These are phyloP conservation scores for Nomada fabriciana DNA, from an alignment of 2,888 invertebrate genomes.

Conservation along the genomic window DNA sequence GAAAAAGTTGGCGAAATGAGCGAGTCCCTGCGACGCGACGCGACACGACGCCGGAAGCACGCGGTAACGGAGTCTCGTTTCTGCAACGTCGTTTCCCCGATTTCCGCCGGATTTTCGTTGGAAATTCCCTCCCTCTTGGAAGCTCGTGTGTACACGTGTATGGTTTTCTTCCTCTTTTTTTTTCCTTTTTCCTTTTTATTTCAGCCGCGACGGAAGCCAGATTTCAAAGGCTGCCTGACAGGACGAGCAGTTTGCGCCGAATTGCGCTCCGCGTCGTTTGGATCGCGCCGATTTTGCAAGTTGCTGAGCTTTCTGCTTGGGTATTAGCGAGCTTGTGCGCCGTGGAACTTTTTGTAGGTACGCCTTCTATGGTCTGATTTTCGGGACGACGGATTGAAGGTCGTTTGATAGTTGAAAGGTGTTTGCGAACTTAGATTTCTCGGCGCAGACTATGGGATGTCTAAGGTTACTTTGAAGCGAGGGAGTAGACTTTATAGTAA, in stretches of 20 bases:
- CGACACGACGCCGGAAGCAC: slow-evolving; percentile 8
- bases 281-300: slow-evolving; percentile 24
- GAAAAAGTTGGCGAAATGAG: slow-evolving; percentile 56
- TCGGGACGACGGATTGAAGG: neutral
- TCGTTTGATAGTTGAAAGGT: neutral
- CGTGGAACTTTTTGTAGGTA: neutral
- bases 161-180: neutral
- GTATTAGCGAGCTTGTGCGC: too few species aligned
- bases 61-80: slow-evolving; percentile 29
- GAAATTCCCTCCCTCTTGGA: slow-evolving; percentile 11
- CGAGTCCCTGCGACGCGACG: slow-evolving; percentile 3
- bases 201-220: neutral
- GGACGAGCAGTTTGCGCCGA: slow-evolving; percentile 7
- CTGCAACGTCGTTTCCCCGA: slow-evolving; percentile 51
- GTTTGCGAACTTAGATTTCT: neutral
- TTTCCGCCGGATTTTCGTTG: slow-evolving; percentile 37
- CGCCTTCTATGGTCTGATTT: neutral
- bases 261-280: slow-evolving; percentile 14
- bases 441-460: neutral
- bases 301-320: neutral
- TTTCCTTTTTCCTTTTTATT: neutral
- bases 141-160: neutral
- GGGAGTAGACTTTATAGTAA: too few species aligned
- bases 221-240: slow-evolving; percentile 38
- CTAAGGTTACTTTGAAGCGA: neutral